Base-by-base conservation (phyloP, 2,888 invertebrate genomes). In the Andrena trimmerana region DNA sequence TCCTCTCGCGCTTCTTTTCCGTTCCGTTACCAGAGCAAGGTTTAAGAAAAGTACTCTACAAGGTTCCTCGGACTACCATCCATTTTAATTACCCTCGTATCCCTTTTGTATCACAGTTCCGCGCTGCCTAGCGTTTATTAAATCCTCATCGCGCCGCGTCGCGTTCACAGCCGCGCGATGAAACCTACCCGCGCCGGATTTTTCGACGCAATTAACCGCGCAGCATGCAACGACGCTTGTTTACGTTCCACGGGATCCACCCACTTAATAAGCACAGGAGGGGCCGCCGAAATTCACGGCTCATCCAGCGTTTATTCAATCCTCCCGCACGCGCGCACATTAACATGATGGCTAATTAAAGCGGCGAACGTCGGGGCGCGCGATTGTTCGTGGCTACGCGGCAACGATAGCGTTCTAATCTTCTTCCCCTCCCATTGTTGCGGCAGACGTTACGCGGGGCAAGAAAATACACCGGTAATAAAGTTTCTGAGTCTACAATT, bases 1-100 rank as follows among this genome's bases (percentile, higher is more conserved):
- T 10, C 59, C 13, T 31, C 52, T 33, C 52, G 31, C 48, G n/a
- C 24, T 6, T 20, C 16, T 63, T 63, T 33, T 8, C 16, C 59
- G 20, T 4, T 24, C 48, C 48, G n/a, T 3, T 27, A 6, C 33
- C 20, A 10, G 20, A 62, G 48, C 24, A 10, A 59, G 42, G 27
- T 33, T 59, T 59, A 57, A 29, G 42, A 13, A 16, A 31, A 42
- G 59, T 59, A 10, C 24, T 67, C 48, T 16, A 24, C n/a, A 33
- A 13, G 50, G 27, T n/a, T 29, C 63, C 29, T 4, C 57, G 42
- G 42, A 42, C 42, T 42, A 60, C 48, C 60, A 68, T 68, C 67
- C 33, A 27, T 68, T 75, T 68, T 60, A 75, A 75, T 75, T 75
- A 68, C 36, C 10, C 67, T 10, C 29, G 57, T 27, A 57, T 50